Conservation (phyloP, 2,113 vertebrate species). For the Rhea pennata region DNA sequence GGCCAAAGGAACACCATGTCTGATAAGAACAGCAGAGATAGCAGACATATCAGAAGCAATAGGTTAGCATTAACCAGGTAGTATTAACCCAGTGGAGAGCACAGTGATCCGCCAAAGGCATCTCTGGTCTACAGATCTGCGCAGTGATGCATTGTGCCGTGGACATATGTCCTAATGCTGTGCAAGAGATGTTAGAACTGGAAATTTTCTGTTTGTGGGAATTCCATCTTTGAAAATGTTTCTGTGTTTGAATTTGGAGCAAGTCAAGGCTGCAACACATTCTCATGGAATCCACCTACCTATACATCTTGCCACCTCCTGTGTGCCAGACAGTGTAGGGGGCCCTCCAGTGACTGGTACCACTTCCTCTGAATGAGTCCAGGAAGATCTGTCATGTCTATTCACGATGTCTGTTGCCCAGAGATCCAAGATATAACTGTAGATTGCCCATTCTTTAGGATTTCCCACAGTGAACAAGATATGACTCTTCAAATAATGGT, state of each 20-base stretch:
- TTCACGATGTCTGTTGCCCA: fast-evolving
- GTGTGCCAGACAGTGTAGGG: fast-evolving
- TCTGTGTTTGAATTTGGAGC: neutral
- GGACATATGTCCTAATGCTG: neutral
- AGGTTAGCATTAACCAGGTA: neutral
- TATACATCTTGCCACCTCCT: neutral
- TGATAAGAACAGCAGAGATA: neutral
- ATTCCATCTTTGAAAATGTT: neutral
- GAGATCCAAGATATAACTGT: neutral
- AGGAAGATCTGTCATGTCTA: neutral
- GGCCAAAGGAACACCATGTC: neutral
- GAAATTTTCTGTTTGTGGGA: neutral
- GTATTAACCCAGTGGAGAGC: neutral
- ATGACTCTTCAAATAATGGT: neutral
- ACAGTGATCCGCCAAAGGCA: neutral
- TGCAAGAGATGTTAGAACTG: neutral
- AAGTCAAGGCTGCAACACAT: neutral
- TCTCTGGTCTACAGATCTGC: neutral
- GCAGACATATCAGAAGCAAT: neutral
- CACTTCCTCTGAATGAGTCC: neutral
- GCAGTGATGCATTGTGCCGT: neutral
- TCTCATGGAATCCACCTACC: neutral
- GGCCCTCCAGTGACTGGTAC: neutral
- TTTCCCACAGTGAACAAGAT: neutral
- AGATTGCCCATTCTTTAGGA: neutral